Evolutionary conservation across 2,888 invertebrate species (phyloP).

Genomic region (Entomobrya proxima): DNA sequence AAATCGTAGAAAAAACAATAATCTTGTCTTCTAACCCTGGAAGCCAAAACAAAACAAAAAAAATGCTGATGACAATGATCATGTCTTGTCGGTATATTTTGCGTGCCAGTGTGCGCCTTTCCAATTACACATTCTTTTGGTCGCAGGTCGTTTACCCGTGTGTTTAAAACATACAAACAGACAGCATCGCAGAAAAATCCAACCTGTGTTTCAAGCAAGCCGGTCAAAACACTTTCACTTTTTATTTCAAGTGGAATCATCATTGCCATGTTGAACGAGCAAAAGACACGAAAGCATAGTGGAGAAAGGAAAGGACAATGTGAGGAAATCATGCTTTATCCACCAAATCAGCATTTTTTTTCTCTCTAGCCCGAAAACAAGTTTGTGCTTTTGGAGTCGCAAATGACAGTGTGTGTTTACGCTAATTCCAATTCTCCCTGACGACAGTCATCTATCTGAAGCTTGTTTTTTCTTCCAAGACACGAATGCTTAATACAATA

Average conservation of each 20-base stretch:
- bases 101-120: background rate
- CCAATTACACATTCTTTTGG: background rate
- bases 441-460: background rate
- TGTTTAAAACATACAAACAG: background rate
- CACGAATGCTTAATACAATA: background rate
- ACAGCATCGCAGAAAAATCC: background rate
- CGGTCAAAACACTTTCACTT: constrained; percentile 21
- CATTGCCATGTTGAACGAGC: constrained; percentile 7
- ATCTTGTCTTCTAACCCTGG: background rate
- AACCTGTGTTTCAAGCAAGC: no score
- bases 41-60: no score
- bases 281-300: background rate
- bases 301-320: no score
- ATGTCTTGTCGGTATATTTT: constrained; percentile 7
- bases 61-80: background rate
- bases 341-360: no score
- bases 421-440: background rate
- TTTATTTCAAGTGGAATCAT: background rate
- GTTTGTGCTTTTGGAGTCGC: no score
- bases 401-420: background rate
- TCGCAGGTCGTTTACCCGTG: constrained; percentile 17
- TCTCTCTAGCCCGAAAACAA: no score
- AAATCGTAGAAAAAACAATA: no score
- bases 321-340: background rate
- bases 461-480: background rate